These are phyloP conservation scores for Lycophotia porphyrea DNA, from an alignment of 2,888 invertebrate genomes.

Conservation along the genomic window DNA sequence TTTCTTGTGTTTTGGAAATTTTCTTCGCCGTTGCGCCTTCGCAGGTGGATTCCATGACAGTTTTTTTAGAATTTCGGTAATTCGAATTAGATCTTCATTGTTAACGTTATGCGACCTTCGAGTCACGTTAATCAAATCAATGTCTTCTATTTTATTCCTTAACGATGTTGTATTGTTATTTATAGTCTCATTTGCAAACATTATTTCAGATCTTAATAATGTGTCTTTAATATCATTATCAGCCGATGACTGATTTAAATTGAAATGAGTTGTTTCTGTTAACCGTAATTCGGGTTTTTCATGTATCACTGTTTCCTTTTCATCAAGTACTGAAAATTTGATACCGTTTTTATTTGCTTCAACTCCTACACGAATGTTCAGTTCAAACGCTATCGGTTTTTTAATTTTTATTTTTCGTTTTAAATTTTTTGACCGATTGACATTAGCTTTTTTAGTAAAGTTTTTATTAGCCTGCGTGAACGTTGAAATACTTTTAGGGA, in stretches of 20 bases:
- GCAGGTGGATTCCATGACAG: not conserved
- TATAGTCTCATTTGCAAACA: not conserved
- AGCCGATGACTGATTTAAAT: not conserved
- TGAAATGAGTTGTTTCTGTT: not conserved
- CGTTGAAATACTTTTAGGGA: not conserved
- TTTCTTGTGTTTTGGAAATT: not conserved
- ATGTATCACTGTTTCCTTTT: conserved; percentile 26
- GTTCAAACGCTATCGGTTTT: conserved; percentile 40
- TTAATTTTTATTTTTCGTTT: conserved; percentile 9
- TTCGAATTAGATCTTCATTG: not conserved
- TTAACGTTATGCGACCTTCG: conserved; percentile 26
- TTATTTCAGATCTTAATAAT: not conserved
- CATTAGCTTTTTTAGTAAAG: not conserved
- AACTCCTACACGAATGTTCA: conserved; percentile 50
- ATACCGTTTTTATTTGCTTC: conserved; percentile 52
- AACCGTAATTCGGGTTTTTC: not conserved
- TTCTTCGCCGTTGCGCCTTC: not conserved
- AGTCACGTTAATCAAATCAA: not conserved
- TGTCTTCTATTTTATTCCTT: not conserved
- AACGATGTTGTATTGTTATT: not conserved
- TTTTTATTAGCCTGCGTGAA: conserved; percentile 6
- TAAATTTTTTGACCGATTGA: not conserved
- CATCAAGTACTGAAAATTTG: conserved; percentile 41
- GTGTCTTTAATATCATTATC: not conserved
- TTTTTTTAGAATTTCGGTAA: conserved; percentile 5